Evolutionary conservation across 53 echinoderm and acorn worm genomes (phyloP).

Genomic region (Temnopleurus reevesii): DNA sequence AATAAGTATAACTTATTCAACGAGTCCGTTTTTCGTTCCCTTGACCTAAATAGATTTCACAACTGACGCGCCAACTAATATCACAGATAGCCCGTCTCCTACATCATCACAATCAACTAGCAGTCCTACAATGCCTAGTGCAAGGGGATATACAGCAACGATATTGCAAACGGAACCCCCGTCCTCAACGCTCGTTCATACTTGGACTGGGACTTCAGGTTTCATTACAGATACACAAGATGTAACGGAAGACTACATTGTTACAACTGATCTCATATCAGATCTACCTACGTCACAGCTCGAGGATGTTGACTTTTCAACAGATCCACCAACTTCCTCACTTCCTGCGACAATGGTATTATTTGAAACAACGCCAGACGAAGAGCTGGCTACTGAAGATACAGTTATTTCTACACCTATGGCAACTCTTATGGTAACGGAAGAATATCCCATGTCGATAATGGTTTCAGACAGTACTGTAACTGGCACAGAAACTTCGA

Average conservation of each 20-base stretch:
- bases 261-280: neutral
- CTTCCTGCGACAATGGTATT: neutral
- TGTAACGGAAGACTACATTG: too few species aligned
- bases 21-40: too few species aligned
- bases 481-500: neutral
- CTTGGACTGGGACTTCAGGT: too few species aligned
- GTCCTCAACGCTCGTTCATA: too few species aligned
- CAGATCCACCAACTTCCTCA: neutral
- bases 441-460: neutral
- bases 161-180: neutral
- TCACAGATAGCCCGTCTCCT: neutral
- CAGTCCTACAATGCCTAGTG: neutral
- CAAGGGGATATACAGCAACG: neutral
- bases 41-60: slow-evolving; percentile 24
- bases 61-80: neutral
- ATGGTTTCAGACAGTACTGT: neutral
- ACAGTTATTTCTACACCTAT: neutral
- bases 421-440: neutral
- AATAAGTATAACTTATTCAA: too few species aligned
- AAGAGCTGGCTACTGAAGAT: neutral
- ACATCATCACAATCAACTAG: neutral
- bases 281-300: neutral
- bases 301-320: too few species aligned
- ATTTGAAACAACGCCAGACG: neutral
- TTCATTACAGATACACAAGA: too few species aligned